Conservation (phyloP, 35 echinoderm and acorn worm species). For the Nesometra sesokonis region DNA sequence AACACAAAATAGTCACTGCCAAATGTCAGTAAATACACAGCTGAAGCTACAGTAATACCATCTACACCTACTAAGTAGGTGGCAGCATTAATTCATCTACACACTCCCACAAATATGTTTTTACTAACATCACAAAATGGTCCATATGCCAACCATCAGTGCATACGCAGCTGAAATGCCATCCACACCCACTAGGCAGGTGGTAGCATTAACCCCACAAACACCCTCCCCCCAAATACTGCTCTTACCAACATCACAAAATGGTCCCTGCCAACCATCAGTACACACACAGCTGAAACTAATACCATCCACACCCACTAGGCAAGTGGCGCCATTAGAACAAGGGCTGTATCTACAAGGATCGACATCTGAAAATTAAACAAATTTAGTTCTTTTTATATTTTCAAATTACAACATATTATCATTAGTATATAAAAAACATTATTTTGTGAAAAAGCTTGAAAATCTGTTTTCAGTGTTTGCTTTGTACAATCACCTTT, state of each 20-base stretch:
- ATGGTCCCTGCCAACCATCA: conserved; percentile 4
- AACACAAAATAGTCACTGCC: conserved; percentile 19
- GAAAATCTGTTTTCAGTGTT: too few species aligned
- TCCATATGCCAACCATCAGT: conserved; percentile 1
- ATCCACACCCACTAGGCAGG: not conserved
- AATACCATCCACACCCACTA: not conserved
- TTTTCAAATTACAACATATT: too few species aligned
- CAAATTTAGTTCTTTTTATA: too few species aligned
- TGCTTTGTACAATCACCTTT: too few species aligned
- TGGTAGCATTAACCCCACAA: conserved; percentile 29
- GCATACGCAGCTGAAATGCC: conserved; percentile 19
- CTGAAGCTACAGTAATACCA: not conserved
- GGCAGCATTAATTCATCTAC: conserved; percentile 36
- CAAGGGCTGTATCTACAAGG: not conserved
- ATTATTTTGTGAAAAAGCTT: too few species aligned
- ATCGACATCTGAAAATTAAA: not conserved
- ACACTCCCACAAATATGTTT: too few species aligned
- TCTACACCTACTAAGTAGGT: conserved; percentile 2
- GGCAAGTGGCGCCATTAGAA: conserved; percentile 26
- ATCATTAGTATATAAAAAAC: too few species aligned
- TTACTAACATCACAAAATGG: conserved; percentile 23
- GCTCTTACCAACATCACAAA: conserved; percentile 30
- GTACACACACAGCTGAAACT: conserved; percentile 22
- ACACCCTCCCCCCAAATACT: not conserved
- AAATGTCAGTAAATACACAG: conserved; percentile 14